phyloP scores from a whole-genome alignment of 2,888 invertebrate species.

The Heliconius charithonia region DNA sequence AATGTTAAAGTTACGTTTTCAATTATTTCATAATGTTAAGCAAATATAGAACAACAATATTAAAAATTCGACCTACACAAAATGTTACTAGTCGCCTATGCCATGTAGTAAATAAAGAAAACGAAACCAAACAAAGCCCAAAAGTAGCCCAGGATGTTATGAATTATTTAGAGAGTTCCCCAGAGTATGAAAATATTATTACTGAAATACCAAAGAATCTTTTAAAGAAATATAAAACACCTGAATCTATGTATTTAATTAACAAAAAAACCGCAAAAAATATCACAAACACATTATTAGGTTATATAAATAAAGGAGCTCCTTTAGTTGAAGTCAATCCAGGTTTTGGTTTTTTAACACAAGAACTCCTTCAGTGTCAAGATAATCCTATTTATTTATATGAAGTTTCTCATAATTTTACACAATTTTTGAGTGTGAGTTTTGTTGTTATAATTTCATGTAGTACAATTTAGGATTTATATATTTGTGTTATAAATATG shows the following conservation, averaged over 20 bases:
- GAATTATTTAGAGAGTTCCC: conserved; percentile 63
- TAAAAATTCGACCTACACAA: conserved; percentile 27
- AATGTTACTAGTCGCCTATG: conserved; percentile 55
- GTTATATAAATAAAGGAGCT: conserved; percentile 58
- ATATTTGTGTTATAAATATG: conserved; percentile 47
- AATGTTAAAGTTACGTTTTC: not conserved
- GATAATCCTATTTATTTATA: conserved; percentile 82
- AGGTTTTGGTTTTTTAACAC: conserved; percentile 86
- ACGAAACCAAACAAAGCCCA: conserved; percentile 56
- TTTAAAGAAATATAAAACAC: conserved; percentile 69
- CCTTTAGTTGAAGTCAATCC: conserved; percentile 87
- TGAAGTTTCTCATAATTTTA: conserved; percentile 82
- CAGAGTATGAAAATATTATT: conserved; percentile 63
- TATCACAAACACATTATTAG: conserved; percentile 66
- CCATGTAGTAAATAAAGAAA: conserved; percentile 60
- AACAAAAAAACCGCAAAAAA: conserved; percentile 69
- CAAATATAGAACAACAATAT: not conserved
- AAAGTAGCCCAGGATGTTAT: conserved; percentile 67
- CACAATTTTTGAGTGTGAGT: conserved; percentile 72
- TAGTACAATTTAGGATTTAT: conserved; percentile 23
- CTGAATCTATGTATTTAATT: conserved; percentile 74
- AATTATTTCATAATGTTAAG: conserved; percentile 7
- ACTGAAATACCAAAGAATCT: conserved; percentile 67
- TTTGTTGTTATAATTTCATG: not conserved
- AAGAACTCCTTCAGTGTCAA: conserved; percentile 81